Evolutionary conservation across 2,797 vertebrate species (phyloP).

Genomic region (Pantherophis vulpinus): DNA sequence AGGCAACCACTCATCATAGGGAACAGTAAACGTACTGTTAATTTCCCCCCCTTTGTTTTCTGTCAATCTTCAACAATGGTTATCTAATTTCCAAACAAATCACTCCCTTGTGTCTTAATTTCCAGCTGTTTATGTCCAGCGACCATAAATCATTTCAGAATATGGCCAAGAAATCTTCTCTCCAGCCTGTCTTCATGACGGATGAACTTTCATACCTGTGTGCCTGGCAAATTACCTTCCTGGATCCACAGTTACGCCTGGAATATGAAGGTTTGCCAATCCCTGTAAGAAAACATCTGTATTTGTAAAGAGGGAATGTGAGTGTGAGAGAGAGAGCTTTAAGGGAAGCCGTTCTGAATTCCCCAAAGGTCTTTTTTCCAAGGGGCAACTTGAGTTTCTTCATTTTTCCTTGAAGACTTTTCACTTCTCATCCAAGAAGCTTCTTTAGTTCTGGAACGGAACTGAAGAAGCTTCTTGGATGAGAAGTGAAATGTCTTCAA

Average conservation of each 20-base stretch:
- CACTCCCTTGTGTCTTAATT: conserved; percentile 16
- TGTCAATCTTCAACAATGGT: neutral
- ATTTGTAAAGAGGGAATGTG: neutral
- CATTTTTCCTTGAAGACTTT: neutral
- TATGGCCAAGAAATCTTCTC: conserved; percentile 78
- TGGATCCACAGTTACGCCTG: conserved; percentile 85
- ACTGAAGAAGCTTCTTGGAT: neutral
- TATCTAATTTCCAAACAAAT: neutral
- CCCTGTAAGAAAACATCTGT: conserved; percentile 71
- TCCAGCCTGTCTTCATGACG: conserved; percentile 84
- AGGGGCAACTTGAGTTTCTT: neutral
- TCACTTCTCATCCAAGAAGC: neutral
- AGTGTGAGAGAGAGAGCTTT: neutral
- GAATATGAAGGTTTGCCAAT: conserved; percentile 85
- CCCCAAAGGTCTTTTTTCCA: neutral
- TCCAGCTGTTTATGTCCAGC: conserved; percentile 87
- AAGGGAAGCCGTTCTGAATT: neutral
- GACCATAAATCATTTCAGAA: conserved; percentile 79
- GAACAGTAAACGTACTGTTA: neutral
- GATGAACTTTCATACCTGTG: conserved; percentile 73
- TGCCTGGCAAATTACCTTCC: conserved; percentile 79
- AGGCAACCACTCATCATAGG: neutral
- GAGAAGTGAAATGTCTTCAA: neutral
- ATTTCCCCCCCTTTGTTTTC: neutral
- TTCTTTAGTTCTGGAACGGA: neutral